Conservation (phyloP, 2,888 invertebrate species). For the Ormyrus labotus region DNA sequence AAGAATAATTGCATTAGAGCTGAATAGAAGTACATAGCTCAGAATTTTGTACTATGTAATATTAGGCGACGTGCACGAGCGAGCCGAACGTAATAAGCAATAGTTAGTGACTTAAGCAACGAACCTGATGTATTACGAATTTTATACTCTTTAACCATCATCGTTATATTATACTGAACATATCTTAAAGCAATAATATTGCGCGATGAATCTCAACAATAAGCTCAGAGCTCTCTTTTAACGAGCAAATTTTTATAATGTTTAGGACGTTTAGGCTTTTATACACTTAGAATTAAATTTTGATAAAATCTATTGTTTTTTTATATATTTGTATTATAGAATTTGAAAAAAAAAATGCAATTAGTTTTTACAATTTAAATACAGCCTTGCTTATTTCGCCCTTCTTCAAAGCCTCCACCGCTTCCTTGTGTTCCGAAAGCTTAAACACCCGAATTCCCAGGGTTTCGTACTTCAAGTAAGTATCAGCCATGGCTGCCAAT, state of each 20-base stretch:
- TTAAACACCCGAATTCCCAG: conserved; percentile 79
- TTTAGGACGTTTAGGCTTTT: conserved; percentile 45
- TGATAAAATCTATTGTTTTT: conserved; percentile 47
- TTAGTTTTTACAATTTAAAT: conserved; percentile 64
- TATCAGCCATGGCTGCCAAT: conserved; percentile 81
- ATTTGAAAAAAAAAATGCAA: conserved; percentile 44
- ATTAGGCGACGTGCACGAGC: not conserved
- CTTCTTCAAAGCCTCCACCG: conserved; percentile 77
- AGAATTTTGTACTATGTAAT: conserved; percentile 33
- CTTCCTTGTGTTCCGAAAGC: conserved; percentile 78
- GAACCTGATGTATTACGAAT: conserved; percentile 47
- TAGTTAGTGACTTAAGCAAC: conserved; percentile 52
- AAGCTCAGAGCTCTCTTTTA: conserved; percentile 46
- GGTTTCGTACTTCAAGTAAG: conserved; percentile 80
- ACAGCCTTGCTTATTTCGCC: conserved; percentile 81
- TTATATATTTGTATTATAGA: conserved; percentile 48
- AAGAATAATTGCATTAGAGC: conserved; percentile 34
- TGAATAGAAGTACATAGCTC: conserved; percentile 38
- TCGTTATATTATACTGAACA: conserved; percentile 36
- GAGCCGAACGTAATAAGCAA: conserved; percentile 41
- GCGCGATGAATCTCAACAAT: conserved; percentile 46
- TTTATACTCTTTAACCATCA: conserved; percentile 48
- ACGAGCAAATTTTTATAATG: conserved; percentile 42
- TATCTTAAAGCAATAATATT: conserved; percentile 47
- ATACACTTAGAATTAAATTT: conserved; percentile 32